Percentiles rank a stretch among this genome's conserved stretches.
phyloP scores from a whole-genome alignment of 2,888 invertebrate genomes.

The Drosophila leonis region DNA sequence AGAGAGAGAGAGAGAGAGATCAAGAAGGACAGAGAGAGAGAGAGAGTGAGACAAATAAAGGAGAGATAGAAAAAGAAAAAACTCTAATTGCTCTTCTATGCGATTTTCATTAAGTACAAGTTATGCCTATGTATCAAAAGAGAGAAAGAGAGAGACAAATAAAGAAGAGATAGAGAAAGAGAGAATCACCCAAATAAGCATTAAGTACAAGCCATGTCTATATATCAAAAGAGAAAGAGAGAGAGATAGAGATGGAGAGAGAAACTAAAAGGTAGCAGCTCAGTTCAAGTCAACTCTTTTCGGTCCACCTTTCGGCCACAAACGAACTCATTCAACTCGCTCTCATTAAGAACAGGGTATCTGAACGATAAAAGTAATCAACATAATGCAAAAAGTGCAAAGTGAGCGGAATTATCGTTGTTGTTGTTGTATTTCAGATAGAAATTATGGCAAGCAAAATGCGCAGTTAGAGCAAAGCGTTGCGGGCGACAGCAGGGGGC shows the following conservation, averaged over 20 bases:
- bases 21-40: neutral
- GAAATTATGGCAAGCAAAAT: conserved; percentile 10
- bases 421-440: neutral
- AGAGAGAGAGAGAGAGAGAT: neutral
- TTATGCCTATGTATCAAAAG: neutral
- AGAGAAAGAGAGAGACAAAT: neutral
- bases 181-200: too few species aligned
- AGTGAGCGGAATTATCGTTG: conserved; percentile 30
- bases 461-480: neutral
- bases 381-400: conserved; percentile 28
- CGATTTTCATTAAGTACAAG: neutral
- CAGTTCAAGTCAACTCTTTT: neutral
- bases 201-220: too few species aligned
- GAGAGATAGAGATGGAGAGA: neutral
- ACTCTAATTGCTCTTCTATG: neutral
- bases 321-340: neutral
- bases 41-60: neutral
- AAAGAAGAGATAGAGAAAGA: neutral
- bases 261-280: neutral
- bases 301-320: neutral
- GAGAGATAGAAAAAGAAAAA: neutral
- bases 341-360: neutral
- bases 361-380: neutral
- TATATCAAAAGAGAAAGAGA: neutral
- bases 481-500: neutral